phyloP scores from a whole-genome alignment of 1,140 invertebrate species.

The Drosophila ogumai region DNA sequence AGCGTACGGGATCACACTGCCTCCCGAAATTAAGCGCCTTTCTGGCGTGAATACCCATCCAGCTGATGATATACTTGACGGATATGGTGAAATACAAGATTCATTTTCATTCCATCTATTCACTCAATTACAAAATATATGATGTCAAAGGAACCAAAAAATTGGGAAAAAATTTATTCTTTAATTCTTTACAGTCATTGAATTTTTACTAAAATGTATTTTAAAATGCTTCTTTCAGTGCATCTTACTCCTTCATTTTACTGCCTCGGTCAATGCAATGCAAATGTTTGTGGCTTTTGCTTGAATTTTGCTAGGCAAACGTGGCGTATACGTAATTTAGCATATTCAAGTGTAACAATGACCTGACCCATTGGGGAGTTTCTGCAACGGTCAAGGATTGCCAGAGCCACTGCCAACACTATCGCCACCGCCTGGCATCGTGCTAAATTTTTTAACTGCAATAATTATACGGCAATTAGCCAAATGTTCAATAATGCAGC shows the following conservation, averaged over 20 bases:
- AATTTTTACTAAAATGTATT: too few species aligned
- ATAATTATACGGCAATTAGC: conserved; percentile 83
- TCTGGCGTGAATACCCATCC: too few species aligned
- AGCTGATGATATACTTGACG: too few species aligned
- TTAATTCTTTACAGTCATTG: too few species aligned
- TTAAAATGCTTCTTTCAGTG: conserved; percentile 1
- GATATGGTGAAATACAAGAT: too few species aligned
- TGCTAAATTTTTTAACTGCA: conserved; percentile 81
- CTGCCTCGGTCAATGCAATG: conserved; percentile 41
- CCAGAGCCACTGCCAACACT: background rate
- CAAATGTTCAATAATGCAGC: conserved; percentile 83
- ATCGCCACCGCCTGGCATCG: conserved; percentile 25
- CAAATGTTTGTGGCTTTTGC: conserved; percentile 63
- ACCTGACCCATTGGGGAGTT: conserved; percentile 23
- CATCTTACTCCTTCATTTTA: conserved; percentile 5
- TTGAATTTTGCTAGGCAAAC: conserved; percentile 30
- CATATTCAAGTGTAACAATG: conserved; percentile 43
- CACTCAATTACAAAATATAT: too few species aligned
- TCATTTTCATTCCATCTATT: too few species aligned
- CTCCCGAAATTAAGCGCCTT: too few species aligned
- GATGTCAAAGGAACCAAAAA: too few species aligned
- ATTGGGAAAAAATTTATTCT: too few species aligned
- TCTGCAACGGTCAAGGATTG: conserved; percentile 57
- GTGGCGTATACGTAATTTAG: conserved; percentile 55
- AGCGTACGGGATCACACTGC: too few species aligned